Percentiles rank a stretch among this genome's conserved stretches.
These are phyloP conservation scores for Caenorhabditis imperialis DNA, from an alignment of 2,888 invertebrate species.

Conservation along the genomic window DNA sequence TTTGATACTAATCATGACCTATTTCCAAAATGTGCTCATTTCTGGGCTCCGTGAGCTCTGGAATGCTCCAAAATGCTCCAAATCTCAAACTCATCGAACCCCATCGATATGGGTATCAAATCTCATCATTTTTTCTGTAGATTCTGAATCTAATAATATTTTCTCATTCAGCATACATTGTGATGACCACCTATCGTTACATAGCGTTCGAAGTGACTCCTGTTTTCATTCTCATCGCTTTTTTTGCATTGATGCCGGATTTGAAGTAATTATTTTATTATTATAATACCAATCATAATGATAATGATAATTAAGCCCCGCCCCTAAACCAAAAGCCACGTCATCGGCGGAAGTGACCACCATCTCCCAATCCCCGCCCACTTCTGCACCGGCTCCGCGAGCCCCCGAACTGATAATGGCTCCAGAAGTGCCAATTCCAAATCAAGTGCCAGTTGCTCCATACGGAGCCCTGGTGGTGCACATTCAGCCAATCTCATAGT, in stretches of 20 bases:
- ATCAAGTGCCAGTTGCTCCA: not conserved
- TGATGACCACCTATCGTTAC: slow-evolving; percentile 48
- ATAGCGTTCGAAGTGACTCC: slow-evolving; percentile 42
- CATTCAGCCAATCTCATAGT: slow-evolving; percentile 19
- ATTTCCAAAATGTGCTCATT: no score
- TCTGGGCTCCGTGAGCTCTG: no score
- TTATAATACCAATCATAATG: no score
- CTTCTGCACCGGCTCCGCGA: not conserved
- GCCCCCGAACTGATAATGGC: not conserved
- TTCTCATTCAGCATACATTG: slow-evolving; percentile 46
- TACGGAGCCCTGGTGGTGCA: slow-evolving; percentile 33
- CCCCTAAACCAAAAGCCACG: not conserved
- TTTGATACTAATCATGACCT: no score
- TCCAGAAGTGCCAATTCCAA: not conserved
- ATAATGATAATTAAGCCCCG: slow-evolving; percentile 1
- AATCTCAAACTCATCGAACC: not conserved
- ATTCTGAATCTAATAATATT: no score
- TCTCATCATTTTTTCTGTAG: no score
- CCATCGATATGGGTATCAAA: no score
- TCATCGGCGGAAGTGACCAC: slow-evolving; percentile 16
- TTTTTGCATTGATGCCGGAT: slow-evolving; percentile 37
- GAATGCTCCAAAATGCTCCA: no score
- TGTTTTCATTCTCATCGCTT: slow-evolving; percentile 37
- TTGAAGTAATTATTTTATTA: slow-evolving; percentile 14
- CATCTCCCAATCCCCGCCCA: not conserved